These are phyloP conservation scores for Callitettix versicolor DNA, from an alignment of 1,140 invertebrate genomes.

Conservation along the genomic window DNA sequence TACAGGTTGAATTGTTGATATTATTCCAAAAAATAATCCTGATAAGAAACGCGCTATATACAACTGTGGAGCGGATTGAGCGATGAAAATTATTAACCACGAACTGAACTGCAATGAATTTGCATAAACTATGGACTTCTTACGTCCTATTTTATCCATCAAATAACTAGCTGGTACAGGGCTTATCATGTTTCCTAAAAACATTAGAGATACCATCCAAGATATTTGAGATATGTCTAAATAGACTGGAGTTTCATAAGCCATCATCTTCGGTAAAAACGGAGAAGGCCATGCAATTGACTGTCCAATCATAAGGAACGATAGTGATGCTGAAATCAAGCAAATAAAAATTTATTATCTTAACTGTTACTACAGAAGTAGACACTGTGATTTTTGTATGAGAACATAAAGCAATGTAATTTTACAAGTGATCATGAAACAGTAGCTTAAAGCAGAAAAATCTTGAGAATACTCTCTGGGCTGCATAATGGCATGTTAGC, in stretches of 20 bases:
- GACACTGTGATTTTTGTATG: too few relatives aligned
- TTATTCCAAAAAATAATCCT: conserved; percentile 50
- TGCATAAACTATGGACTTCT: conserved; percentile 52
- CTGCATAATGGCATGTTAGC: too few relatives aligned
- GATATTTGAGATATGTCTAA: conserved; percentile 17
- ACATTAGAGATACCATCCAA: conserved; percentile 21
- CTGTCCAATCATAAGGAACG: conserved; percentile 40
- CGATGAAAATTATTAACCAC: conserved; percentile 41
- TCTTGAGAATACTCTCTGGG: too few relatives aligned
- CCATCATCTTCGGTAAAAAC: conserved; percentile 31
- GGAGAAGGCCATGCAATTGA: conserved; percentile 68
- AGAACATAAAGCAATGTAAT: too few relatives aligned
- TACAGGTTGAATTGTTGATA: too few relatives aligned
- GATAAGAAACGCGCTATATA: conserved; percentile 21
- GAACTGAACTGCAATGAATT: conserved; percentile 37
- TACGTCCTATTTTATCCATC: conserved; percentile 65
- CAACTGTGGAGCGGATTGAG: conserved; percentile 1
- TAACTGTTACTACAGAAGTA: too few relatives aligned
- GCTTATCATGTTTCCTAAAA: conserved; percentile 20
- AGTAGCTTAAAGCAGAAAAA: too few relatives aligned
- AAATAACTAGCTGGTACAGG: conserved; percentile 33
- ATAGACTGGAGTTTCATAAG: conserved; percentile 7
- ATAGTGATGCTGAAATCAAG: conserved; percentile 22
- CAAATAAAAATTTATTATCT: background rate
- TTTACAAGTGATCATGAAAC: too few relatives aligned